Evolutionary conservation across 2,113 vertebrate species (phyloP), one percentile per base, ranked within the genome.

Genomic region (Lethenteron camtschaticum): DNA sequence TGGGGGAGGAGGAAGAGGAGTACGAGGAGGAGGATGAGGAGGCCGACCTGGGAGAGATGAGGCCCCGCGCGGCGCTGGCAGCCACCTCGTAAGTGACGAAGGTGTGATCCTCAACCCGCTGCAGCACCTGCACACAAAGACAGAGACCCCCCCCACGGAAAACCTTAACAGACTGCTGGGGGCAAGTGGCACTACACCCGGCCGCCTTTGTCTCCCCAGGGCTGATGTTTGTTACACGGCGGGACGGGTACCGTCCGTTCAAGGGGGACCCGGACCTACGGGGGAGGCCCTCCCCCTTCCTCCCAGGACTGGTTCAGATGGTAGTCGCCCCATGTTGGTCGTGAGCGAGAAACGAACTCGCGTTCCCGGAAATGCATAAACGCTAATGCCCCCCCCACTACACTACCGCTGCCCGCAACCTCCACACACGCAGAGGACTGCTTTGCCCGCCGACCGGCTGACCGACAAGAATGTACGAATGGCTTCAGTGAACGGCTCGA

Each of bases 101-200:
- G 0, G 94, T 99, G 83, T 90, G 96, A 80, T 96, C 92, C 13
- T 96, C 94, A 0, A 99, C 75, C 55, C 86, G 77, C 74, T 99
- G 89, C 24, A 99, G 77, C 76, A 99, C 84, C 94, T 99, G 79
- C 20, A 10, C 13, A 16, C 63, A 2, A 9, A 3, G 4, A 58
- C 9, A 72, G 14, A 57, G 11, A 56, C 2, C 8, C 63, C 9
- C 63, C 13, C 9, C 11, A 69, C 20, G 55, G 10, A 6, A 58
- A 3, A 14, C 11, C 14, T 55, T 9, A 55, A 7, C 3, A 20
- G 58, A 9, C 2, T 12, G 8, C 68, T 1, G 0, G 1, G 58
- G 11, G 14, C 9, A 41, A 41, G 41, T 41, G 41, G 5, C 41
- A 41, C 12, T n/a, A 57, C 69, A 13, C 71, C 14, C 12, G 10